These are phyloP conservation scores for Synergus gifuensis DNA, from an alignment of 2,888 invertebrate species.

Conservation along the genomic window DNA sequence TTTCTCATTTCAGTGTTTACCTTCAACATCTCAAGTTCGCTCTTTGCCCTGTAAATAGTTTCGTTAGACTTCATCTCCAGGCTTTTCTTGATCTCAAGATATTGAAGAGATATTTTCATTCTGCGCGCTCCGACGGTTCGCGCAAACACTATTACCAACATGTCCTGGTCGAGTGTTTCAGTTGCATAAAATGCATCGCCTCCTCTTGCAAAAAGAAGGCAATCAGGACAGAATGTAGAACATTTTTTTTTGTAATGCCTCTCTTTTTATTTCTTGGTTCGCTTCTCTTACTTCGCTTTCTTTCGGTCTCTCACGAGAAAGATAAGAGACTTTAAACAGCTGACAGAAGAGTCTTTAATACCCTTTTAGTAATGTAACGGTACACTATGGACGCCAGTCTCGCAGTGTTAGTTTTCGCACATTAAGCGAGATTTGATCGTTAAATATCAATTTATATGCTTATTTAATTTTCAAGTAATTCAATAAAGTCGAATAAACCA, in stretches of 20 bases:
- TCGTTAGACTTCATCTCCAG: not conserved
- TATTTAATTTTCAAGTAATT: not conserved
- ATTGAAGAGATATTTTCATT: not conserved
- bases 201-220: conserved; percentile 36
- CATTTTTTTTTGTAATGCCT: conserved; percentile 14
- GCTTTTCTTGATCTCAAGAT: not conserved
- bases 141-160: not conserved
- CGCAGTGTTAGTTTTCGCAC: conserved; percentile 24
- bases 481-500: not conserved
- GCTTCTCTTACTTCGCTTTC: conserved; percentile 18
- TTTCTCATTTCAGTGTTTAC: not conserved
- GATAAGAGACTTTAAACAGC: conserved; percentile 26
- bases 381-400: conserved; percentile 26
- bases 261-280: conserved; percentile 11
- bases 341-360: conserved; percentile 41
- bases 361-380: conserved; percentile 39
- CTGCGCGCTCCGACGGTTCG: not conserved
- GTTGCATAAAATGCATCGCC: conserved; percentile 20
- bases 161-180: conserved; percentile 4
- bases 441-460: not conserved
- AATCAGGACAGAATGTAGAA: conserved; percentile 40
- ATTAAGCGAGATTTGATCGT: not conserved
- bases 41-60: not conserved
- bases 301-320: conserved; percentile 20
- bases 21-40: not conserved